Conservation (phyloP, 2,797 vertebrate species). For the Rhodeus uyekii region DNA sequence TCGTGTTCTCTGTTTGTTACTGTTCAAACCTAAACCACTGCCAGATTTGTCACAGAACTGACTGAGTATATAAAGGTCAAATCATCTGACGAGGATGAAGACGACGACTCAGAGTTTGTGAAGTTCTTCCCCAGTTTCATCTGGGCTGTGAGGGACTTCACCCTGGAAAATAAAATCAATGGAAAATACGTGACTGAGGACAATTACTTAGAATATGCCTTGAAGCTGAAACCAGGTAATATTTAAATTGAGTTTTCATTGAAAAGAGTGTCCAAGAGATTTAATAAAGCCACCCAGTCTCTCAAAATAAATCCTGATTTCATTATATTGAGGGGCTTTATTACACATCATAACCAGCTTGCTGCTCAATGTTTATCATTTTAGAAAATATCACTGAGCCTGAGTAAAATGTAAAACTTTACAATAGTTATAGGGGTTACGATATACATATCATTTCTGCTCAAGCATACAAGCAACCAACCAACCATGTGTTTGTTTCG, state of each 20-base stretch:
- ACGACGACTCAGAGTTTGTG: slow-evolving; percentile 57
- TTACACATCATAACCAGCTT: too few species aligned
- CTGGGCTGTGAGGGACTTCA: slow-evolving; percentile 63
- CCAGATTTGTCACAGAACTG: slow-evolving; percentile 61
- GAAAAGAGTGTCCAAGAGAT: background rate
- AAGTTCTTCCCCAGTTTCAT: slow-evolving; percentile 64
- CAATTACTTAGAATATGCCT: slow-evolving; percentile 59
- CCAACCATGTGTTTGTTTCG: background rate
- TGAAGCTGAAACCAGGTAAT: slow-evolving; percentile 59
- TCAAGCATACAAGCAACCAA: background rate
- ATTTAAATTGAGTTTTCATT: background rate
- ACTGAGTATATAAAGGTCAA: slow-evolving; percentile 63
- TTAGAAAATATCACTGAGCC: too few species aligned
- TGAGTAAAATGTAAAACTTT: too few species aligned
- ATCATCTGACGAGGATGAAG: slow-evolving; percentile 36
- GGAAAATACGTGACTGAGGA: slow-evolving; percentile 46
- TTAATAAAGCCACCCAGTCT: background rate
- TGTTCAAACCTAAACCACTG: slow-evolving; percentile 35
- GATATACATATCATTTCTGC: too few species aligned
- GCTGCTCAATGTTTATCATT: too few species aligned
- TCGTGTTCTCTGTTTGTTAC: background rate
- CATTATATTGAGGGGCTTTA: too few species aligned
- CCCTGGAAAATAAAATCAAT: slow-evolving; percentile 49
- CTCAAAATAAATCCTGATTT: background rate
- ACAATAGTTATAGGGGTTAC: too few species aligned